Evolutionary conservation across 2,797 vertebrate genomes (phyloP).

Genomic region (Botia kubotai): DNA sequence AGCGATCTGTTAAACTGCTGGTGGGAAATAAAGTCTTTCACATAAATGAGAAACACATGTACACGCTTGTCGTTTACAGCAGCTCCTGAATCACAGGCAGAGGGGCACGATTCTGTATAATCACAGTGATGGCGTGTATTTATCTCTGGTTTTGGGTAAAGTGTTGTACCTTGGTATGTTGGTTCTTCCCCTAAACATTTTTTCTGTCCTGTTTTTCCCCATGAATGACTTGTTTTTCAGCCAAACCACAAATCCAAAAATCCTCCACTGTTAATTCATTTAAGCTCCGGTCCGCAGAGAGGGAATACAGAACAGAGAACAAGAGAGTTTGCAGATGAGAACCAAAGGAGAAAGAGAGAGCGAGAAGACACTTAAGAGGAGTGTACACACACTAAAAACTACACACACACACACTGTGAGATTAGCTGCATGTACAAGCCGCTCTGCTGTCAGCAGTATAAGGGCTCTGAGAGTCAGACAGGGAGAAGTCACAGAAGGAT

Average conservation of each 20-base stretch:
- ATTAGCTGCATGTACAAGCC: slow-evolving; percentile 69
- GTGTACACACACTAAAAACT: too few relatives aligned
- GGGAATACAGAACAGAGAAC: slow-evolving; percentile 65
- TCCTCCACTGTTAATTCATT: slow-evolving; percentile 76
- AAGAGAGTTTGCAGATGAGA: slow-evolving; percentile 1
- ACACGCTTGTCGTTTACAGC: slow-evolving; percentile 85
- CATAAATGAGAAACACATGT: slow-evolving; percentile 87
- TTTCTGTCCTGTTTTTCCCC: slow-evolving; percentile 26
- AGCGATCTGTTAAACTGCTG: slow-evolving; percentile 83
- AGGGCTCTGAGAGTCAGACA: slow-evolving; percentile 66
- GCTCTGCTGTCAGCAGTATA: slow-evolving; percentile 60
- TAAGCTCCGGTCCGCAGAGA: slow-evolving; percentile 81
- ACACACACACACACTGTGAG: slow-evolving; percentile 56
- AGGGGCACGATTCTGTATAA: slow-evolving; percentile 83
- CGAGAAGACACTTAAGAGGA: too few relatives aligned
- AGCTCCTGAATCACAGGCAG: slow-evolving; percentile 79
- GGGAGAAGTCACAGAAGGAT: slow-evolving; percentile 70
- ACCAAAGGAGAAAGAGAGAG: slow-evolving; percentile 62
- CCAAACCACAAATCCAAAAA: slow-evolving; percentile 81
- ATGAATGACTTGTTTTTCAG: slow-evolving; percentile 46
- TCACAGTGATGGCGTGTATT: slow-evolving; percentile 88
- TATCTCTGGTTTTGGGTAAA: slow-evolving; percentile 88
- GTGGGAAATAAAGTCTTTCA: slow-evolving; percentile 68
- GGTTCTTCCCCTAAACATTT: slow-evolving; percentile 63
- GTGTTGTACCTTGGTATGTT: slow-evolving; percentile 83